Conservation (phyloP, 2,888 invertebrate species). For the Apodemia mormo region DNA sequence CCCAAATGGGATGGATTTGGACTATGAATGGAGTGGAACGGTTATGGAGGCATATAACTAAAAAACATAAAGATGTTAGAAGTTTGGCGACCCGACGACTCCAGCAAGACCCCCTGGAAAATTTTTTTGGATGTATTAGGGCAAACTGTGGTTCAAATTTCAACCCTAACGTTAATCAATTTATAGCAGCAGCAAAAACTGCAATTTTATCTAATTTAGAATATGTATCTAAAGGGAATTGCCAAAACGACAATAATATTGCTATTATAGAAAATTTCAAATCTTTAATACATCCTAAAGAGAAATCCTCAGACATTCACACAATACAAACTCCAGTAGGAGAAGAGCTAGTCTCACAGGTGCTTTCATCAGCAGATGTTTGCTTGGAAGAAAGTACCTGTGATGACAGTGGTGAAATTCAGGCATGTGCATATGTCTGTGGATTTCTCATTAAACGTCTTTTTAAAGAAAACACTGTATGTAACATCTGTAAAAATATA, state of each 20-base stretch:
- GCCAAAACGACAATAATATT: constrained; percentile 27
- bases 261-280: not conserved
- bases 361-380: constrained; percentile 7
- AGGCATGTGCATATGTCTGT: constrained; percentile 21
- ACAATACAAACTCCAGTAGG: not conserved
- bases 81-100: constrained; percentile 37
- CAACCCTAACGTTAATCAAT: constrained; percentile 40
- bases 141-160: constrained; percentile 40
- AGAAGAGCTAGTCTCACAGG: not conserved
- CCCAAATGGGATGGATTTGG: constrained; percentile 33
- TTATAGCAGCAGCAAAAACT: constrained; percentile 31
- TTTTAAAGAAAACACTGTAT: not conserved
- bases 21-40: constrained; percentile 29
- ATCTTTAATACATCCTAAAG: not conserved
- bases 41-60: constrained; percentile 28
- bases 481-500: constrained; percentile 18
- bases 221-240: constrained; percentile 25
- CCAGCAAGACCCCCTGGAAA: constrained; percentile 40
- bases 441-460: constrained; percentile 16
- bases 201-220: constrained; percentile 29
- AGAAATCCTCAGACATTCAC: constrained; percentile 12
- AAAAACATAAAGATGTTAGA: constrained; percentile 26
- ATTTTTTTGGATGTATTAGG: constrained; percentile 34
- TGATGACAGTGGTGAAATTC: constrained; percentile 8
- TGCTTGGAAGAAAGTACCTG: constrained; percentile 12